Evolutionary conservation across 1,140 invertebrate species (phyloP), one percentile per base, ranked within the genome.

Genomic region (Adelges cooleyi): DNA sequence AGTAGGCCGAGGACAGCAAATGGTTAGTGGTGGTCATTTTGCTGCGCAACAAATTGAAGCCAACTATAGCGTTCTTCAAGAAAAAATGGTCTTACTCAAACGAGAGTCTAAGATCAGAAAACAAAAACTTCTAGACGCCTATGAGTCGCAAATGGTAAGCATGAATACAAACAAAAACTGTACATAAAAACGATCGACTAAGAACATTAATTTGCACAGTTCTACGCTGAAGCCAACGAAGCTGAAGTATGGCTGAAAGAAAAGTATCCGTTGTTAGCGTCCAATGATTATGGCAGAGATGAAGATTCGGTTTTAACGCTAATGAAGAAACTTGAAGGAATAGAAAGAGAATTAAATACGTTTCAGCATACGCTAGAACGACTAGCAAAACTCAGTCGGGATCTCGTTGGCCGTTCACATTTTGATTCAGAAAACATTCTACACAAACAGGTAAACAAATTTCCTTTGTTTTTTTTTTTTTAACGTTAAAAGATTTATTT

Each of bases 201-300:
- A 33, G 46, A 48, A 8, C 38, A 52, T 40, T 67, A 67, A 62
- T 69, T 66, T 70, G 74, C 75, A 11, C 71, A 89, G 81, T 92
- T 92, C 73, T 89, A 90, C 70, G 83, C 87, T 11, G 92, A 95
- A 77, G 86, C 86, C 23, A 80, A 82, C 36, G 92, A 96, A 77
- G 88, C 89, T 15, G 86, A 90, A 69, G 82, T 84, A 36, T 95
- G 91, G 91, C 84, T 95, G 66, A 79, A 81, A 42, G 91, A 94
- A 70, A 87, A 89, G 70, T 78, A 82, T n/a, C 87, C 87, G 0
- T 77, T 86, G 25, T 72, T 94, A 13, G 80, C 81, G 1, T 87
- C 84, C 0, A 79, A 76, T 17, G 92, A 95, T 72, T 84, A 85
- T 66, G 91, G 90, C 1, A 86, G 88, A 66, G 92, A 95, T 74